A percentile compares a stretch with the other conserved stretches of the same genome.
Conservation (phyloP, 2,113 vertebrate genomes). For the Egretta garzetta region DNA sequence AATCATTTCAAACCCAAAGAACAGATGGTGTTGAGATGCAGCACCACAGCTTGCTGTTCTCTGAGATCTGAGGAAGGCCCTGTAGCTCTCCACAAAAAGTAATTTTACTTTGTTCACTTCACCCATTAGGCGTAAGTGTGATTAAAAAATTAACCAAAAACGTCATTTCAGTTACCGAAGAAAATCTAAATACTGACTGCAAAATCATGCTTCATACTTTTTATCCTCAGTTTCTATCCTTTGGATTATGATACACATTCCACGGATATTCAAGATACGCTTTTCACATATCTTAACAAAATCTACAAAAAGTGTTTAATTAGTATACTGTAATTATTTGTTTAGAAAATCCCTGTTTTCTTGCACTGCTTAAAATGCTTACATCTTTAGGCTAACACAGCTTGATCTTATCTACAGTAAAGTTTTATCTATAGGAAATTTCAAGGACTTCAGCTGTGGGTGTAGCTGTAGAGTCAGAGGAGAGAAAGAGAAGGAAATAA, state of each 20-base stretch:
- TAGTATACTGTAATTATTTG: neutral
- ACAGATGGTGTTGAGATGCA: conserved; percentile 38
- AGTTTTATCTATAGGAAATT: neutral
- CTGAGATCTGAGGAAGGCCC: conserved; percentile 35
- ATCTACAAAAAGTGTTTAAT: neutral
- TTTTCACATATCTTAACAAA: neutral
- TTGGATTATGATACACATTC: neutral
- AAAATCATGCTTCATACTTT: neutral
- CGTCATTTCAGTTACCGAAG: neutral
- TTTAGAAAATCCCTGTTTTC: neutral
- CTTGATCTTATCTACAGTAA: neutral
- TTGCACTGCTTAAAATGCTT: neutral
- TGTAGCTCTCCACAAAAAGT: neutral
- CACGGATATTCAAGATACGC: neutral
- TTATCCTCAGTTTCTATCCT: neutral
- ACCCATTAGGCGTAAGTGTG: neutral
- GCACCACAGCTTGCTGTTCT: neutral
- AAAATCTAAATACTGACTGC: neutral
- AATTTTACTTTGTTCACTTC: neutral
- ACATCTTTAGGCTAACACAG: neutral
- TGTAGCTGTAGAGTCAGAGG: neutral
- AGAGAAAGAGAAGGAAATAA: neutral
- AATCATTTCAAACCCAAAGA: conserved; percentile 50
- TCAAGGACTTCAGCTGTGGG: neutral
- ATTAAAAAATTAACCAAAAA: neutral